Conservation (phyloP, 2,888 invertebrate species). For the Eueremaeus valkanovi region DNA sequence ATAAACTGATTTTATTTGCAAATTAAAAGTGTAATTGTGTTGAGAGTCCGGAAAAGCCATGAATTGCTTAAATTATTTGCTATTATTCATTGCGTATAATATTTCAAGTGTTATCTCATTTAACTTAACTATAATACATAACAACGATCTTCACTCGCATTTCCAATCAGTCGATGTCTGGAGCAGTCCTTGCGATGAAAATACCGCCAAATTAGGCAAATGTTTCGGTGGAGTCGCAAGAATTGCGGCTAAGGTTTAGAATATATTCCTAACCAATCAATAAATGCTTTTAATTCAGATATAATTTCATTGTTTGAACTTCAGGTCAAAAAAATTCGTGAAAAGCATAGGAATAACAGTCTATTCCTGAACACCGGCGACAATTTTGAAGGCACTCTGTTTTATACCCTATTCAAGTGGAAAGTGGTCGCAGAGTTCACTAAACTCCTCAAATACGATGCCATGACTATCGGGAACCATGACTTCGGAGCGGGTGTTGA, state of each 20-base stretch:
- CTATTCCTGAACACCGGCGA: constrained; percentile 89
- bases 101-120: constrained; percentile 27
- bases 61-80: too few relatives aligned
- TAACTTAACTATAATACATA: constrained; percentile 73
- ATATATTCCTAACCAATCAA: too few relatives aligned
- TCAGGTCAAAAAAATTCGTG: constrained; percentile 40
- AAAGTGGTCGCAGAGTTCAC: constrained; percentile 71
- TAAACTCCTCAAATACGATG: constrained; percentile 74
- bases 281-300: neutral
- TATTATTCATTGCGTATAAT: too few relatives aligned
- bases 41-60: too few relatives aligned
- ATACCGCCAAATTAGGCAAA: constrained; percentile 55
- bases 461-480: constrained; percentile 55
- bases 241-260: constrained; percentile 48
- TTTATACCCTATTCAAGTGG: constrained; percentile 71
- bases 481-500: constrained; percentile 24
- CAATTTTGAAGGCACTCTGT: constrained; percentile 63
- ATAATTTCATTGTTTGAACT: neutral
- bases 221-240: constrained; percentile 87
- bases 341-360: neutral
- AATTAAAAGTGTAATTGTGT: too few relatives aligned
- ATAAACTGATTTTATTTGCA: too few relatives aligned
- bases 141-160: constrained; percentile 86
- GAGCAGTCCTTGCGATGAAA: constrained; percentile 55
- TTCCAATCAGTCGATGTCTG: constrained; percentile 72